A percentile compares a stretch with the other conserved stretches of the same genome.
Evolutionary conservation across 2,888 invertebrate species (phyloP).

Genomic region (Drosophila subquinaria): DNA sequence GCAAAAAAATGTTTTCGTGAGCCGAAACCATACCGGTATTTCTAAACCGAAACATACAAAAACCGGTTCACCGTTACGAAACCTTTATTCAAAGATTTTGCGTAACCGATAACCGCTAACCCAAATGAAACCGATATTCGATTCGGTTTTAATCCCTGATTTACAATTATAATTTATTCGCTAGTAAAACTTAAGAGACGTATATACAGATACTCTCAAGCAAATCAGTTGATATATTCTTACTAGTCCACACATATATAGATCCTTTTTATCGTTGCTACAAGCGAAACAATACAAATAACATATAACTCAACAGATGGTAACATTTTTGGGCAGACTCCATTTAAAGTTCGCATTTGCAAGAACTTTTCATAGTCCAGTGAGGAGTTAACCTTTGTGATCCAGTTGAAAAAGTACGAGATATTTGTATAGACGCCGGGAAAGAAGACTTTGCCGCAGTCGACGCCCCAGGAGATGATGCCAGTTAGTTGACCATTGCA

Average conservation of each 20-base stretch:
- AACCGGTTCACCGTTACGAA: no score
- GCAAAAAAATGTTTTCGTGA: no score
- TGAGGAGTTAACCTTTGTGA: constrained; percentile 19
- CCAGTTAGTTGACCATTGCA: constrained; percentile 32
- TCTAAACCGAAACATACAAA: no score
- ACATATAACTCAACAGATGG: background rate
- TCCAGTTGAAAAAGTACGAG: constrained; percentile 35
- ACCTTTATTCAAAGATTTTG: no score
- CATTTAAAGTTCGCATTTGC: background rate
- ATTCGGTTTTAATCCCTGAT: no score
- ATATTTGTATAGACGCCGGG: constrained; percentile 57
- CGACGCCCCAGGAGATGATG: constrained; percentile 50
- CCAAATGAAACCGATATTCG: no score
- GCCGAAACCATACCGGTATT: no score
- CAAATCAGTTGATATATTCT: background rate
- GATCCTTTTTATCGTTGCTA: background rate
- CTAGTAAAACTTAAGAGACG: no score
- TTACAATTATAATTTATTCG: no score
- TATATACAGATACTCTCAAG: no score
- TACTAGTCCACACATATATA: background rate
- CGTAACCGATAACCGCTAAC: no score
- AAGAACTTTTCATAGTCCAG: constrained; percentile 29
- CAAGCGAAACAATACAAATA: background rate
- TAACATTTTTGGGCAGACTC: background rate
- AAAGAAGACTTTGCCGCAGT: constrained; percentile 39